Conservation (phyloP, 2,888 invertebrate genomes). For the Sesamia inferens region DNA sequence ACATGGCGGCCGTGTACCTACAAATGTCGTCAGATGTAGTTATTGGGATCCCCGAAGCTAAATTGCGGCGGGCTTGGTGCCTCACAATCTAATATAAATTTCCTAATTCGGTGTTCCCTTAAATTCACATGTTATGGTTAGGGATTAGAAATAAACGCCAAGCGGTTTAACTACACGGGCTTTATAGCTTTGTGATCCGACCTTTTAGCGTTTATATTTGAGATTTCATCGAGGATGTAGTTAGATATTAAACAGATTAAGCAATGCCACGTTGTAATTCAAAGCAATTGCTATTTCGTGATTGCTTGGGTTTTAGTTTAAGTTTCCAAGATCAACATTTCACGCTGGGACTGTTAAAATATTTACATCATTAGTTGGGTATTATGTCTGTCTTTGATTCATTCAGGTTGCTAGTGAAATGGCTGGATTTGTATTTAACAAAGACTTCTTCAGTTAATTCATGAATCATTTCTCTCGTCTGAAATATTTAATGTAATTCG, state of each 20-base stretch:
- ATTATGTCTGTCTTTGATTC: constrained; percentile 40
- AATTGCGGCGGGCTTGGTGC: constrained; percentile 71
- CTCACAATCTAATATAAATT: constrained; percentile 76
- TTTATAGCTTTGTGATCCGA: constrained; percentile 52
- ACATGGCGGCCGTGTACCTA: constrained; percentile 62
- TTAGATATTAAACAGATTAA: constrained; percentile 55
- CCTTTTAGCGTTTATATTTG: constrained; percentile 43
- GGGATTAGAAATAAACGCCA: constrained; percentile 58
- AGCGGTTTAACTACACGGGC: constrained; percentile 49
- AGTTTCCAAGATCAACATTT: constrained; percentile 32
- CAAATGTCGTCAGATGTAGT: constrained; percentile 77
- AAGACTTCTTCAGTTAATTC: constrained; percentile 12
- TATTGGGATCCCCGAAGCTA: constrained; percentile 73
- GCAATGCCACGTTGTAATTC: constrained; percentile 54
- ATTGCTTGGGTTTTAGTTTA: constrained; percentile 48
- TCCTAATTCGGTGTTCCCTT: constrained; percentile 68
- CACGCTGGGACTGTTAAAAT: constrained; percentile 38
- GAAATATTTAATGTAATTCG: neutral
- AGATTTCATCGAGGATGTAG: constrained; percentile 50
- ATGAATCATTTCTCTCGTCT: neutral
- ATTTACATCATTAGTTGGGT: constrained; percentile 55
- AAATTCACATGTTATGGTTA: constrained; percentile 58
- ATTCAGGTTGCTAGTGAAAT: constrained; percentile 28
- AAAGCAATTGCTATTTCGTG: constrained; percentile 32
- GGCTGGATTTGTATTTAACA: constrained; percentile 37